Evolutionary conservation across 2,888 invertebrate species (phyloP).

Genomic region (Polietes domitor): DNA sequence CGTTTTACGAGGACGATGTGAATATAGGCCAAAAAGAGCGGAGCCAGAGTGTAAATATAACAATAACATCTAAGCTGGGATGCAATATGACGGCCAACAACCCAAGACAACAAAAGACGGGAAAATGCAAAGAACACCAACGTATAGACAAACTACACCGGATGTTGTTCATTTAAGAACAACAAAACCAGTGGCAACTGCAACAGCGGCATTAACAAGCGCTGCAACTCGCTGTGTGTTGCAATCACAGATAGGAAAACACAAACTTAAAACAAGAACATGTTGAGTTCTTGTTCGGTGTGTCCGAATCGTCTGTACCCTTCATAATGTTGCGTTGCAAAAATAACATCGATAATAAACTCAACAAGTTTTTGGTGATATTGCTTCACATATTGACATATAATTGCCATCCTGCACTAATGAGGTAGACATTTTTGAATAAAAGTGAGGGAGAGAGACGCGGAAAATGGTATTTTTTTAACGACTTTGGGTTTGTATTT

Average conservation of each 20-base stretch:
- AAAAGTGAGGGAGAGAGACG: too few relatives aligned
- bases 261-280: conserved; percentile 41
- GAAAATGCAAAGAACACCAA: not conserved
- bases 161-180: conserved; percentile 52
- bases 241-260: conserved; percentile 53
- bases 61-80: conserved; percentile 29
- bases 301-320: too few relatives aligned
- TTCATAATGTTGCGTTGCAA: too few relatives aligned
- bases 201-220: conserved; percentile 2
- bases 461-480: too few relatives aligned
- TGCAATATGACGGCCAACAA: conserved; percentile 55
- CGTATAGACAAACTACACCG: conserved; percentile 48
- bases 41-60: conserved; percentile 23
- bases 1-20: not conserved
- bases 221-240: conserved; percentile 34
- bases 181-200: conserved; percentile 45
- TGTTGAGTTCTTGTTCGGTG: too few relatives aligned
- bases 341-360: too few relatives aligned
- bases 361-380: too few relatives aligned
- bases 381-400: too few relatives aligned
- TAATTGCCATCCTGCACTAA: too few relatives aligned
- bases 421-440: too few relatives aligned
- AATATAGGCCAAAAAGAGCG: conserved; percentile 52
- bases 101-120: conserved; percentile 22
- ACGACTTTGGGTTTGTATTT: too few relatives aligned